Percentiles rank a stretch among this genome's conserved stretches.
These are phyloP conservation scores for Dasyprocta punctata DNA, from an alignment of 2,113 vertebrate species.

Conservation along the genomic window DNA sequence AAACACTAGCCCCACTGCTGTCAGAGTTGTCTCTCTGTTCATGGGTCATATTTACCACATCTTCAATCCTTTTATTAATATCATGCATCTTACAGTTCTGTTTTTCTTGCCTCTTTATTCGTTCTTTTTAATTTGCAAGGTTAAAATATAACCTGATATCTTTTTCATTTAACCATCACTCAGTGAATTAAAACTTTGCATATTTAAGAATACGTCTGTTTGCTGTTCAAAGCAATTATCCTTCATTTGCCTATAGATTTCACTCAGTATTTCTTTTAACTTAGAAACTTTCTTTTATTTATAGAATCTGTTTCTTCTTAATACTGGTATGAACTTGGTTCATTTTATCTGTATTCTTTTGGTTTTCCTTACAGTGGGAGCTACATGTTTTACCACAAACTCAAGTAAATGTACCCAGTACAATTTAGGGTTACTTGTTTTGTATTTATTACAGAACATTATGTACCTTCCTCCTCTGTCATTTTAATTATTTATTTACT, in stretches of 20 bases:
- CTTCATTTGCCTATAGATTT: not conserved
- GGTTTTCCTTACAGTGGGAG: not conserved
- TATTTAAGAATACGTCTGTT: not conserved
- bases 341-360: not conserved
- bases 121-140: not conserved
- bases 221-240: not conserved
- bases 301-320: not conserved
- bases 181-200: not conserved
- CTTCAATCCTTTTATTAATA: not conserved
- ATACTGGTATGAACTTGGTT: not conserved
- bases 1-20: not conserved
- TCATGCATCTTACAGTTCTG: not conserved
- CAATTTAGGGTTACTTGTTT: not conserved
- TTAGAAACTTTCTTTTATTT: not conserved
- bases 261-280: not conserved
- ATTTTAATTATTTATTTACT: not conserved
- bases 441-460: not conserved
- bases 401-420: not conserved
- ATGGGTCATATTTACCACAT: not conserved
- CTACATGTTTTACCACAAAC: not conserved
- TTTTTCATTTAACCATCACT: not conserved
- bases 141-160: not conserved
- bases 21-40: not conserved
- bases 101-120: not conserved
- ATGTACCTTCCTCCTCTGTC: not conserved